phyloP scores from a whole-genome alignment of 2,888 invertebrate species.

The Belgica antarctica region DNA sequence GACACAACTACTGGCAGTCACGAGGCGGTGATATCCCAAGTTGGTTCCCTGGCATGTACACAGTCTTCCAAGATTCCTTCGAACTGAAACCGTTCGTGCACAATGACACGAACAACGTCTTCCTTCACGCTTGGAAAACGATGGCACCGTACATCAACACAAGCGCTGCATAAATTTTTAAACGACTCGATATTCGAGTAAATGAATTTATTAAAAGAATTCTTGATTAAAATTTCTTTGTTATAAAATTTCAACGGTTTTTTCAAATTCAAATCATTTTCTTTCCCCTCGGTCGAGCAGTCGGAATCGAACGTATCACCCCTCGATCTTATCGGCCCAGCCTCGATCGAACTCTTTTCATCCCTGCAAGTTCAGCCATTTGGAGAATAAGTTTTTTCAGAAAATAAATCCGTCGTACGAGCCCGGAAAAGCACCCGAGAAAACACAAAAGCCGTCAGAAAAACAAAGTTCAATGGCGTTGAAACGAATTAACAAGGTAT shows the following conservation, averaged over 20 bases:
- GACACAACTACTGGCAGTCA: conserved; percentile 22
- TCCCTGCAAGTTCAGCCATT: too few relatives aligned
- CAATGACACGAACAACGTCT: not conserved
- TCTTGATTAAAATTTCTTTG: not conserved
- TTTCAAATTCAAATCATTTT: not conserved
- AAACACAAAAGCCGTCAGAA: conserved; percentile 48
- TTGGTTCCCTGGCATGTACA: conserved; percentile 31
- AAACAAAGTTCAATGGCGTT: conserved; percentile 80
- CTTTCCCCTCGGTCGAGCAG: not conserved
- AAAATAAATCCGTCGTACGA: conserved; percentile 7
- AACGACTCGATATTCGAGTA: too few relatives aligned
- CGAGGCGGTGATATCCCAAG: conserved; percentile 11
- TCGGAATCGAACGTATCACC: too few relatives aligned
- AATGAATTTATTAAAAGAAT: too few relatives aligned
- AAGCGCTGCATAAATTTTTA: too few relatives aligned
- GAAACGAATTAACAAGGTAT: conserved; percentile 96
- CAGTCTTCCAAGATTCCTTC: conserved; percentile 1
- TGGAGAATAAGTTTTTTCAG: not conserved
- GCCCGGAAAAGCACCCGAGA: conserved; percentile 23
- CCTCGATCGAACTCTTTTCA: too few relatives aligned
- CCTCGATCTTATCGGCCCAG: too few relatives aligned
- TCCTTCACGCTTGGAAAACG: conserved; percentile 17
- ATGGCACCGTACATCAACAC: conserved; percentile 24
- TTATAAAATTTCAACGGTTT: not conserved
- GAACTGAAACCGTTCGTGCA: not conserved